These are phyloP conservation scores for Peribatodes rhomboidaria DNA, from an alignment of 2,888 invertebrate genomes.

Conservation along the genomic window DNA sequence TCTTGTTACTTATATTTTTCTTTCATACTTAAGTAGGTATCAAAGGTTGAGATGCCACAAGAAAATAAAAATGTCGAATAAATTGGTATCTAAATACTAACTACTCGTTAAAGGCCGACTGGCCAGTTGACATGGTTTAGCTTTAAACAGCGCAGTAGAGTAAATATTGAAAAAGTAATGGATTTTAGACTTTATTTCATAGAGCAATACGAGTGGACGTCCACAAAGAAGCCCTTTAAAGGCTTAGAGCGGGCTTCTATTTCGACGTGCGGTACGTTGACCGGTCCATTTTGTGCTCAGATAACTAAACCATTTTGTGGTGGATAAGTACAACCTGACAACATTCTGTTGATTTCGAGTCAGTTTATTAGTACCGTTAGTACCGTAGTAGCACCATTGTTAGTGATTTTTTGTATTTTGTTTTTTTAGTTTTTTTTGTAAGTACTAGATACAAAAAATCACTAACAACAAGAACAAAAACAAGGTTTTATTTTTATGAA, in stretches of 20 bases:
- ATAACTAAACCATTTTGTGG: no score
- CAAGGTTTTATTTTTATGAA: no score
- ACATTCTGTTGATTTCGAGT: no score
- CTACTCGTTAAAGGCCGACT: neutral
- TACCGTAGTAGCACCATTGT: no score
- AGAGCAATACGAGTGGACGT: conserved; percentile 31
- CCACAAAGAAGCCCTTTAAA: conserved; percentile 54
- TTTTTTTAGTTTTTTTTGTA: no score
- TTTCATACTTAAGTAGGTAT: no score
- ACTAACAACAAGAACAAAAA: no score
- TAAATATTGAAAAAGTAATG: conserved; percentile 36
- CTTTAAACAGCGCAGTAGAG: conserved; percentile 41
- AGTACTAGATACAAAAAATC: no score
- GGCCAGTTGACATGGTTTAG: conserved; percentile 39
- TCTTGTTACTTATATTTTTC: neutral
- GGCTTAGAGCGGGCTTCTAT: conserved; percentile 59
- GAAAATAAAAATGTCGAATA: neutral
- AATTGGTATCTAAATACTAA: neutral
- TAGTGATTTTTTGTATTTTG: no score
- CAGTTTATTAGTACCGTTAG: no score
- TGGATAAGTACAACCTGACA: neutral
- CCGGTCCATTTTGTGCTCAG: conserved; percentile 73
- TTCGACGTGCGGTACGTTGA: conserved; percentile 66
- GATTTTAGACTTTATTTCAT: conserved; percentile 37
- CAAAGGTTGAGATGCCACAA: neutral